Evolutionary conservation across 2,888 invertebrate species (phyloP), one percentile per base, ranked within the genome.

Genomic region (Drosophila maculinotata): DNA sequence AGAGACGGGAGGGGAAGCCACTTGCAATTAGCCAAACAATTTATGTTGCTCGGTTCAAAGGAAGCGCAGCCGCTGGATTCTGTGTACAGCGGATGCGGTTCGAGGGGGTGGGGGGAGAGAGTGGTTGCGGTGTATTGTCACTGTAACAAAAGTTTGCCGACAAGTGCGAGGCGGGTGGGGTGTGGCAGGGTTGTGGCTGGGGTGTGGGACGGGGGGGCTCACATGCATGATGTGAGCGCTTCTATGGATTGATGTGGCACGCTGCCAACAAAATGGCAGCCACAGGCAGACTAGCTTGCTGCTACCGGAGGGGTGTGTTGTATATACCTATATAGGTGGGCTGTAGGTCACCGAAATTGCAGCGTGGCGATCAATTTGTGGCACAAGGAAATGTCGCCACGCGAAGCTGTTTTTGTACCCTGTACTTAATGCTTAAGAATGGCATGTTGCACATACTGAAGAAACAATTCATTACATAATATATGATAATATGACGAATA

Each of bases 21-120:
- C 79, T 80, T 83, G 87, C 84, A 80, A 80, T 80, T 80, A 80
- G 78, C 78, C 81, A 60, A 77, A 59, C 87, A 83, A 80, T 83
- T 86, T 80, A 83, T 83, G 87, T 80, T 73, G 51, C 49, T 44
- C 44, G 49, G 44, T 25, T 73, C 60, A 83, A 83, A 64, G 60
- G 74, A 33, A 52, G 52, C 30, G 41, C 33, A 59, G 14, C 23
- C 33, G 31, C 20, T 12, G 33, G 36, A 28, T 62, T 25, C 51
- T 41, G 30, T 42, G 31, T n/a, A n/a, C 15, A 36, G 17, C 10
- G 23, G 10, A 6, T 12, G 17, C 10, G 17, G 7, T 2, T 28
- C 6, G 10, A 17, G 12, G n/a, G 8, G 7, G 17, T 2, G 5
- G 41, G 26, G 9, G 14, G 2, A 1, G 14, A 25, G 45, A 14